These are phyloP conservation scores for Nasonia vitripennis DNA, from an alignment of 1,140 invertebrate genomes.

Conservation along the genomic window DNA sequence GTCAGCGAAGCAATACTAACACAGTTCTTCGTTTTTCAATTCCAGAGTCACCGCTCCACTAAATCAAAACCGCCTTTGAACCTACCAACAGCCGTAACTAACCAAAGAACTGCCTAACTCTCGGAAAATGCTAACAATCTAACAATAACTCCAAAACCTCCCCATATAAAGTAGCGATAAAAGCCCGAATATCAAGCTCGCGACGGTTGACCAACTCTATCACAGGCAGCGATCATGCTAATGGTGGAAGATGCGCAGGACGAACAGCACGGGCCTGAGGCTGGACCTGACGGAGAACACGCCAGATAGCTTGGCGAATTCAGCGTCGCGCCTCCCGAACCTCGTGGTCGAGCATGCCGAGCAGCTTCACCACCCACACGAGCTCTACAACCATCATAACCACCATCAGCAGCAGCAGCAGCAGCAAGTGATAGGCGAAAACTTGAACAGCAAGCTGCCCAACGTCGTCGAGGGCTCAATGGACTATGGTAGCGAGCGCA, in stretches of 20 bases:
- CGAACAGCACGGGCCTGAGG: constrained; percentile 72
- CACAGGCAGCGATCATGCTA: constrained; percentile 67
- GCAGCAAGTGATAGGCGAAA: constrained; percentile 64
- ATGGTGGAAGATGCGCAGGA: constrained; percentile 71
- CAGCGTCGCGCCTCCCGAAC: constrained; percentile 67
- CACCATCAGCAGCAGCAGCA: constrained; percentile 48
- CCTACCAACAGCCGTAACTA: not conserved
- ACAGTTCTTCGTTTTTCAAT: constrained; percentile 60
- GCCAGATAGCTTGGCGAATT: constrained; percentile 69
- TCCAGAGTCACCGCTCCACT: constrained; percentile 62
- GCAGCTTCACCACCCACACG: constrained; percentile 32
- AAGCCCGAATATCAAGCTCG: not conserved
- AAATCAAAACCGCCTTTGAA: not conserved
- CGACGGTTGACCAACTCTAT: not conserved
- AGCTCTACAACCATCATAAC: constrained; percentile 27
- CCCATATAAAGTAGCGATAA: not conserved
- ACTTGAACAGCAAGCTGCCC: constrained; percentile 74
- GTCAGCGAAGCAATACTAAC: constrained; percentile 54
- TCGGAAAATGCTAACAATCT: constrained; percentile 1
- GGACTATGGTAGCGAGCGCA: constrained; percentile 78
- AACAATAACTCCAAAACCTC: not conserved
- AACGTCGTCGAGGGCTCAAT: constrained; percentile 77
- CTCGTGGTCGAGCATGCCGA: constrained; percentile 73
- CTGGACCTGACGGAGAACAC: constrained; percentile 73
- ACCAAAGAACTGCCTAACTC: not conserved